A percentile compares a stretch with the other conserved stretches of the same genome.
Evolutionary conservation across 1,140 invertebrate species (phyloP).

Genomic region (Fragariocoptes setiger): DNA sequence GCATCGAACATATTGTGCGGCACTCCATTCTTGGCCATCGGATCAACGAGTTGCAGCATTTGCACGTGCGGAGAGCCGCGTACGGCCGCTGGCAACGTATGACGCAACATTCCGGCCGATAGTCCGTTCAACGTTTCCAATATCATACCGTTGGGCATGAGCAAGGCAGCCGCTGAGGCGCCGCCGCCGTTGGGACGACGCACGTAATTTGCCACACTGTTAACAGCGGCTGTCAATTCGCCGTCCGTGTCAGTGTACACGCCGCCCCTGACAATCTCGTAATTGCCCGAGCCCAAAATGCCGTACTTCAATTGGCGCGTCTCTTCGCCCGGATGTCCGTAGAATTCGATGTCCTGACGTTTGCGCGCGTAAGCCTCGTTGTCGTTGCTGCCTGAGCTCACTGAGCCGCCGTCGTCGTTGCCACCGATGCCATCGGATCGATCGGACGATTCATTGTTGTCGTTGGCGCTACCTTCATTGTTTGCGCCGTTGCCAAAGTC

Average conservation of each 20-base stretch:
- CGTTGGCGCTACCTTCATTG: not conserved
- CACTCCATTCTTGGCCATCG: no score
- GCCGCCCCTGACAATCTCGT: not conserved
- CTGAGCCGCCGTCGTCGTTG: not conserved
- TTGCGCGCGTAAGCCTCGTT: not conserved
- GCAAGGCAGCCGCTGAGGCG: not conserved
- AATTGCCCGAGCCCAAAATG: not conserved
- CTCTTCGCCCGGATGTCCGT: not conserved
- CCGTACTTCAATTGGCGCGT: not conserved
- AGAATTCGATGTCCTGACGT: not conserved
- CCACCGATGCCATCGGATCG: not conserved
- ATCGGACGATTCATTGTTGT: not conserved
- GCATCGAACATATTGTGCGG: no score
- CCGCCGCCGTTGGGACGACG: not conserved
- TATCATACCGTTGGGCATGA: not conserved
- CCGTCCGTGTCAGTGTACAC: not conserved
- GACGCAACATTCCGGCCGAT: no score
- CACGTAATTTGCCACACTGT: not conserved
- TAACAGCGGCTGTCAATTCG: not conserved
- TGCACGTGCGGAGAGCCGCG: no score
- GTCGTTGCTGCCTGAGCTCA: not conserved
- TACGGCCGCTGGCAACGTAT: no score
- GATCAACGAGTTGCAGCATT: no score
- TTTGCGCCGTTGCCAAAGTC: not conserved
- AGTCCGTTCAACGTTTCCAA: no score